phyloP scores from a whole-genome alignment of 2,888 invertebrate genomes.

The Pheosia tremula region DNA sequence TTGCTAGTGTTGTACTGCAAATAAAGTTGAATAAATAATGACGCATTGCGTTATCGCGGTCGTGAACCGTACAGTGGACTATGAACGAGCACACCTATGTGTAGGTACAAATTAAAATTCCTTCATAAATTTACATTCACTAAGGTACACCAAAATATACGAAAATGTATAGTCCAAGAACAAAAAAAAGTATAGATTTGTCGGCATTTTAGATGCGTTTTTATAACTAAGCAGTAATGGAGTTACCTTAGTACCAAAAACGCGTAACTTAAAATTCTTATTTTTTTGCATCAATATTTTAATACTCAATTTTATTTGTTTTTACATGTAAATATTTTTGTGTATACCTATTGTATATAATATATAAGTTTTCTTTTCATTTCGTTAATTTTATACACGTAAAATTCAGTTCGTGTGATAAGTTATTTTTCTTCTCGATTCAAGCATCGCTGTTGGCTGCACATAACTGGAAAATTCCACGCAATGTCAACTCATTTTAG shows the following conservation, averaged over 20 bases:
- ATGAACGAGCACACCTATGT: background rate
- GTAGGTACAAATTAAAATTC: background rate
- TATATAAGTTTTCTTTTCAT: too few relatives aligned
- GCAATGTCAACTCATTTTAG: background rate
- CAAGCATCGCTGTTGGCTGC: too few relatives aligned
- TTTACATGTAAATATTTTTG: too few relatives aligned
- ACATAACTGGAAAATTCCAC: too few relatives aligned
- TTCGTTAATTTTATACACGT: too few relatives aligned
- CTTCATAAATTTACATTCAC: background rate
- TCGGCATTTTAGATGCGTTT: too few relatives aligned
- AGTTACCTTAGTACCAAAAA: background rate
- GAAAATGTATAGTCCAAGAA: background rate
- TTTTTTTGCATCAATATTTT: background rate
- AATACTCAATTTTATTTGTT: background rate
- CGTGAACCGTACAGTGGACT: background rate
- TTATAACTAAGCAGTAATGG: too few relatives aligned
- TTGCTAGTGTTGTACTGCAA: background rate
- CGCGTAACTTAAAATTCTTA: background rate
- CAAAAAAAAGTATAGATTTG: too few relatives aligned
- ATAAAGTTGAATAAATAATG: slow-evolving; percentile 1
- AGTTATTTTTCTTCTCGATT: too few relatives aligned
- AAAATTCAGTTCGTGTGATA: too few relatives aligned
- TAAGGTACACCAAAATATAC: background rate
- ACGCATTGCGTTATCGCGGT: slow-evolving; percentile 1
- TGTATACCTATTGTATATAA: too few relatives aligned